Evolutionary conservation across 2,113 vertebrate species (phyloP), one percentile per base, ranked within the genome.

Genomic region (Thamnophis sirtalis): DNA sequence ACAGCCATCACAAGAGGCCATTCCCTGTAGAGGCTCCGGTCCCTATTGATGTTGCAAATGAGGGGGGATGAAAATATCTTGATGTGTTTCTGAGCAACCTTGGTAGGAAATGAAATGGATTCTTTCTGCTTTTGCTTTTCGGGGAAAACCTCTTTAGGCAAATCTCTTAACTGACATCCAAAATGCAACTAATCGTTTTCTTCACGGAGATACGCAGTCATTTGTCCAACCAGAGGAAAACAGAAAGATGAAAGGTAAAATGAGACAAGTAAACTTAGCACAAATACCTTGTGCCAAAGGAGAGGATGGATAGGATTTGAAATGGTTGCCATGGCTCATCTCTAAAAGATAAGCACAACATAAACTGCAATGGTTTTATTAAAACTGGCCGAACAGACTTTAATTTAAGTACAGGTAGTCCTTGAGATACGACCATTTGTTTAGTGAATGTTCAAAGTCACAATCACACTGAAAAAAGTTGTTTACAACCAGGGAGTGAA

Each of bases 111-210:
- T 54, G 94, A 92, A 28, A 3, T 0, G 0, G 10, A 73, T 53
- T 92, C 89, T 51, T 94, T 95, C 92, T 92, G 53, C 50, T 80
- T 93, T 93, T 93, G 8, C 26, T 94, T 56, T 86, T 68, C 13
- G 17, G 38, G 19, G 22, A 8, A 8, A 80, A 4, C 89, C 87
- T 91, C 93, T 94, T n/a, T 85, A 93, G 93, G 92, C 87, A 91
- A 80, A 54, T 91, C 87, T 63, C 56, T 86, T 68, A 86, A 89
- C 73, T 91, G 54, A 68, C 38, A 85, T 86, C 87, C 86, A 50
- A 93, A 93, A 15, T 21, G 49, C 9, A 93, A 91, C 7, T 17
- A 93, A 91, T 90, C 89, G 63, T 92, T 96, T 91, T 1, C 84
- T 85, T 60, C 56, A 93, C 19, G 84, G 94, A 94, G 56, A 91